Evolutionary conservation across 2,888 invertebrate genomes (phyloP).

Genomic region (Sphecodes monilicornis): DNA sequence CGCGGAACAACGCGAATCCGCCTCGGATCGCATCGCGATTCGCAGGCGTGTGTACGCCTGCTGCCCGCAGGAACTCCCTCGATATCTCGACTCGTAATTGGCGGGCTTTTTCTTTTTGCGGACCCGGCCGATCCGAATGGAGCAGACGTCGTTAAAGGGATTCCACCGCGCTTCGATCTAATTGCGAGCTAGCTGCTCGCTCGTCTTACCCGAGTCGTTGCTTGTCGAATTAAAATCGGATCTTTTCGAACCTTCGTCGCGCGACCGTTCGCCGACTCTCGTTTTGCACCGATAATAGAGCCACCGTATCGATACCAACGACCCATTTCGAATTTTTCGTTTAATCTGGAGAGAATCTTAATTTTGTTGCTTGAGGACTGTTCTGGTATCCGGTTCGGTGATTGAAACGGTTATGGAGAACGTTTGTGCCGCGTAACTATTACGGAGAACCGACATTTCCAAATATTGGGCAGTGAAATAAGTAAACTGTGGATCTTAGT

Average conservation of each 20-base stretch:
- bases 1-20: conserved; percentile 24
- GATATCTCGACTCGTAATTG: conserved; percentile 53
- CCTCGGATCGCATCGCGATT: conserved; percentile 14
- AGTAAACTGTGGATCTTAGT: neutral
- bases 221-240: conserved; percentile 2
- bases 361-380: neutral
- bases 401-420: neutral
- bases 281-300: neutral
- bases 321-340: neutral
- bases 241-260: neutral
- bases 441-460: neutral
- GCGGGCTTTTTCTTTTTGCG: conserved; percentile 31
- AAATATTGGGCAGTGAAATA: neutral
- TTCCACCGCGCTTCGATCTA: conserved; percentile 12
- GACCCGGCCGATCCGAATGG: conserved; percentile 14
- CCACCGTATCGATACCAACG: neutral
- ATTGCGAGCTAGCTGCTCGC: conserved; percentile 20
- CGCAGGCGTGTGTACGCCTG: conserved; percentile 11
- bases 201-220: conserved; percentile 11
- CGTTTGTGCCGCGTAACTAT: neutral
- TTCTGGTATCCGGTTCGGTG: neutral
- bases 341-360: neutral
- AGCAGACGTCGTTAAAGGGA: conserved; percentile 17
- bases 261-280: neutral
- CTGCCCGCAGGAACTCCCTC: conserved; percentile 25